Evolutionary conservation across 2,113 vertebrate genomes (phyloP), one percentile per base, ranked within the genome.

Genomic region (Machaerirhynchus nigripectus): DNA sequence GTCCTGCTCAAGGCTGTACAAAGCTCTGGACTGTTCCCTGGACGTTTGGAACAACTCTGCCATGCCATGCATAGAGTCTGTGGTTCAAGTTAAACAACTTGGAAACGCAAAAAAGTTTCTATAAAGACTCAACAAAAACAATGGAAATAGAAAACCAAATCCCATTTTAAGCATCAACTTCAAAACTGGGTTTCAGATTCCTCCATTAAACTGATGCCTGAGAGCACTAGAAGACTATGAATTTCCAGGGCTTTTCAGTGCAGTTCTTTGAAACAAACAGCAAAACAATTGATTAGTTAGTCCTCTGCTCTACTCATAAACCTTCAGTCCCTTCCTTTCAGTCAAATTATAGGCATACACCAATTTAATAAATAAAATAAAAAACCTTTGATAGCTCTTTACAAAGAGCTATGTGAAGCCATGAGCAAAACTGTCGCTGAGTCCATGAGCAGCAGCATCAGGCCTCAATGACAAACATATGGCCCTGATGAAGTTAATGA

Each of bases 151-250:
- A 94, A 87, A 84, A 2, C 46, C 46, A 93, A 85, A 89, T 40
- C 75, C 0, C 1, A 31, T 91, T 84, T 78, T 67, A 91, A 65
- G 42, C 37, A 93, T 90, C 79, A 86, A 4, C 35, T 84, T 95
- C 63, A 87, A 89, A 93, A 94, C 6, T 56, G 30, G 15, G 65
- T 95, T 95, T 90, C 74, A 87, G 79, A 59, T 82, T 95, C 95
- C 73, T 56, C 80, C 53, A 42, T 64, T 74, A 69, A 83, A 63
- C 39, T 47, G 50, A 84, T 2, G 3, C 46, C 49, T 79, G 46
- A 47, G n/a, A 85, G 40, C 18, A 80, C 46, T 28, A 84, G 40
- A 85, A 71, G 21, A 28, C 82, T 57, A 31, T 47, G 37, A 68
- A 93, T 74, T 91, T 95, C 42, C 44, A 57, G 14, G 23, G 30